Evolutionary conservation across 2,888 invertebrate genomes (phyloP).

Genomic region (Cerceris rybyensis): DNA sequence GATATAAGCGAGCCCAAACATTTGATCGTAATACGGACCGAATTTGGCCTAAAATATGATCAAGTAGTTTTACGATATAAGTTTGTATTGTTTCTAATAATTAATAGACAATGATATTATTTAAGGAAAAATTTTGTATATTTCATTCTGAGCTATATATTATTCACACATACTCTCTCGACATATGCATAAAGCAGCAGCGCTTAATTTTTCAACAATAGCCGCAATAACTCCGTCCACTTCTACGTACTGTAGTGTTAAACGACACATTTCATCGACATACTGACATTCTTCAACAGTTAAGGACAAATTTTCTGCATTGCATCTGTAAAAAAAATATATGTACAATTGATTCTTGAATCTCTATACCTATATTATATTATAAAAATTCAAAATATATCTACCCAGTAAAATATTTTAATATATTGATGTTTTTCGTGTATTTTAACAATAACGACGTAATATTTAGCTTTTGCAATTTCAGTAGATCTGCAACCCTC

Average conservation of each 20-base stretch:
- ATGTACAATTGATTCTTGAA: not conserved
- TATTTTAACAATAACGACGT: constrained; percentile 59
- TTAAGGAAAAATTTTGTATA: not conserved
- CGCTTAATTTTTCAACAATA: constrained; percentile 47
- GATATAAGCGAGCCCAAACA: constrained; percentile 51
- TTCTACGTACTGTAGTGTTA: constrained; percentile 38
- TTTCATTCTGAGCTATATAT: not conserved
- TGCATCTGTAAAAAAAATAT: constrained; percentile 17
- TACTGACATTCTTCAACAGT: constrained; percentile 43
- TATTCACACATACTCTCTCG: constrained; percentile 46
- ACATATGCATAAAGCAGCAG: constrained; percentile 55
- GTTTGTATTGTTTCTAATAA: too few species aligned
- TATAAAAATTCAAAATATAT: constrained; percentile 12
- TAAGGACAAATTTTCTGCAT: constrained; percentile 31
- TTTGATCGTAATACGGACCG: constrained; percentile 44
- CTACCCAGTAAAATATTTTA: constrained; percentile 66
- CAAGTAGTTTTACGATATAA: not conserved
- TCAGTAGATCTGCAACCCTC: constrained; percentile 65
- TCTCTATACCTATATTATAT: too few species aligned
- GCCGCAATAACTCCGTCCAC: constrained; percentile 31
- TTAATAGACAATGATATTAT: not conserved
- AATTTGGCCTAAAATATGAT: constrained; percentile 56
- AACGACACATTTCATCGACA: constrained; percentile 51
- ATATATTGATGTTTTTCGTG: constrained; percentile 47
- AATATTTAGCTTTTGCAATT: constrained; percentile 59